A percentile compares a stretch with the other conserved stretches of the same genome.
Conservation (phyloP, 2,888 invertebrate species). For the Conus canariensis region DNA sequence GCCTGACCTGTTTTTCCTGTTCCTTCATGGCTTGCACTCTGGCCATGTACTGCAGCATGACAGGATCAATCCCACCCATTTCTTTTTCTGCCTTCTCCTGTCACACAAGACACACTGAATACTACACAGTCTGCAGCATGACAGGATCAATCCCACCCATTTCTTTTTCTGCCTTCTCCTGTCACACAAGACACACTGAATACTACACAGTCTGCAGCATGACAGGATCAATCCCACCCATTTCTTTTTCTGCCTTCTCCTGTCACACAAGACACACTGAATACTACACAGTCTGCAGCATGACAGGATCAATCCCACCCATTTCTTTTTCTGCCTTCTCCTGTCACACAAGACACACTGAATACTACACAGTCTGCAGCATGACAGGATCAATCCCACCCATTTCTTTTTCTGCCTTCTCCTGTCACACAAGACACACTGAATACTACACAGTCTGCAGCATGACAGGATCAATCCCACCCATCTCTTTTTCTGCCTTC, state of each 20-base stretch:
- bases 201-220: slow-evolving; percentile 62
- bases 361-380: slow-evolving; percentile 56
- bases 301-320: slow-evolving; percentile 70
- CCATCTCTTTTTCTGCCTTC: slow-evolving; percentile 28
- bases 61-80: slow-evolving; percentile 66
- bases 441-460: no score
- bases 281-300: slow-evolving; percentile 60
- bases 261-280: slow-evolving; percentile 27
- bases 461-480: slow-evolving; percentile 73
- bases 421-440: not conserved
- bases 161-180: slow-evolving; percentile 30
- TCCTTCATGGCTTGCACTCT: slow-evolving; percentile 72
- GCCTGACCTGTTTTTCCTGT: slow-evolving; percentile 57
- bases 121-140: slow-evolving; percentile 62
- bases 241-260: slow-evolving; percentile 29
- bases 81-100: slow-evolving; percentile 33
- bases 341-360: slow-evolving; percentile 29
- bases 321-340: slow-evolving; percentile 30
- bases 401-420: slow-evolving; percentile 29
- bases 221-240: slow-evolving; percentile 68
- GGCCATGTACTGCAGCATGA: slow-evolving; percentile 76
- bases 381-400: slow-evolving; percentile 71
- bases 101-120: slow-evolving; percentile 14
- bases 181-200: slow-evolving; percentile 24
- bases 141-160: slow-evolving; percentile 68